Base-by-base conservation (phyloP, 2,113 vertebrate genomes). In the Lepidothrix coronata region DNA sequence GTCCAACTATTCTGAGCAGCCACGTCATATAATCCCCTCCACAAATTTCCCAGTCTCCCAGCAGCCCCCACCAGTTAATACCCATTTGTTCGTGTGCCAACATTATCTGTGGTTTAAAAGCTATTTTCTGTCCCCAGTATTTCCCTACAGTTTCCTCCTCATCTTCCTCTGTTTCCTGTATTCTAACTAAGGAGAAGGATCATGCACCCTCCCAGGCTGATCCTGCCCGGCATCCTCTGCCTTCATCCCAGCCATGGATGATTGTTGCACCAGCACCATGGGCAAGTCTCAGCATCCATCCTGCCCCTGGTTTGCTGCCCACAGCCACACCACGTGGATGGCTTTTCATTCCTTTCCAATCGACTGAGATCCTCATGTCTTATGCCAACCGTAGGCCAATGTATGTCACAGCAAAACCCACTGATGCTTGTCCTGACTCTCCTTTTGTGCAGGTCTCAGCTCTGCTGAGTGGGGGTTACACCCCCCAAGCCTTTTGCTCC, bases 1-100 rank as follows among this genome's bases (percentile, higher is more conserved):
- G 67, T 70, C 86, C 80, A 73, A 49, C 76, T 95, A 13, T 96
- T 92, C 84, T 84, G 68, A 89, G 93, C 93, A 84, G 91, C 84
- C 48, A 4, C 28, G 3, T 87, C 89, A 84, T 6, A 25, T 89
- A 96, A 96, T 92, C 91, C 75, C 91, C 54, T 19, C 54, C 80
- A 89, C 73, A 87, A 94, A 89, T 92, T 95, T 95, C 68, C 48
- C 76, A 48, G 65, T 72, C 61, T 95, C 89, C 73, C 16, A 0
- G 63, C 87, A 91, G 86, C 43, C 63, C 87, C 80, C 59, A 84
- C 37, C 80, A 80, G 41, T 84, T 95, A 95, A 95, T 92, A 89
- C 84, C 93, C 89, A 81, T 92, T 95, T 92, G 91, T 94, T 91
- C 2, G 0, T 67, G 68, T 74, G 89, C 96, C 93, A 94, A 33